These are phyloP conservation scores for Pterocles burchelli DNA, from an alignment of 2,113 vertebrate species.

Conservation along the genomic window DNA sequence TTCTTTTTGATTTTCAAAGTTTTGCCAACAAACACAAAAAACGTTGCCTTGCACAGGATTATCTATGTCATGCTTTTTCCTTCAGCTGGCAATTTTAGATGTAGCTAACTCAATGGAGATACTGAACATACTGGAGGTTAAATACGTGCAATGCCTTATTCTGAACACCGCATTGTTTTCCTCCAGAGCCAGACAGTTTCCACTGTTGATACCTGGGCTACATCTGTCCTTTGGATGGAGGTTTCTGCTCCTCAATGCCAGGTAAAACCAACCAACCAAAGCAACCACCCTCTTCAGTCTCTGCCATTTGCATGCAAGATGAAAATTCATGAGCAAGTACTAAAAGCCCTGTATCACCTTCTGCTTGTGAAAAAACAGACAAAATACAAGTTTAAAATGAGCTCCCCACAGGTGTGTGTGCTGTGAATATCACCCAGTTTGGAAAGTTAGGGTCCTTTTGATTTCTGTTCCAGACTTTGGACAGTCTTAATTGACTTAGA, in stretches of 20 bases:
- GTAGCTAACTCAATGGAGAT: neutral
- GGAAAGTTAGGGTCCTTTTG: neutral
- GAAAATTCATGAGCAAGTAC: neutral
- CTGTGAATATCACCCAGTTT: neutral
- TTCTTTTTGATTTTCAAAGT: neutral
- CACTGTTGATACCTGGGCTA: neutral
- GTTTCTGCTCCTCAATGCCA: neutral
- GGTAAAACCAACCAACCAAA: neutral
- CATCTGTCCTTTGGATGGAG: neutral
- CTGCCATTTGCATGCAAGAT: neutral
- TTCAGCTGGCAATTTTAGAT: neutral
- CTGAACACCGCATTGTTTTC: neutral
- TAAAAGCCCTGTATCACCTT: neutral
- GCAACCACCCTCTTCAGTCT: neutral
- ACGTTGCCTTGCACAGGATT: neutral
- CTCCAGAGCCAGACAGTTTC: neutral
- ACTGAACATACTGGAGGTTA: neutral
- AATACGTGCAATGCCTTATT: neutral
- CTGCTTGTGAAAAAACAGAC: neutral
- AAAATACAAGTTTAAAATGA: neutral
- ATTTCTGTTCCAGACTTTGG: neutral
- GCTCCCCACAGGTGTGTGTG: accelerated
- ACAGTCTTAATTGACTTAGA: neutral
- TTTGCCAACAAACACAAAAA: neutral
- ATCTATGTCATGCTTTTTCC: neutral